Conservation (phyloP, 1,140 invertebrate genomes). For the Hermetia illucens region DNA sequence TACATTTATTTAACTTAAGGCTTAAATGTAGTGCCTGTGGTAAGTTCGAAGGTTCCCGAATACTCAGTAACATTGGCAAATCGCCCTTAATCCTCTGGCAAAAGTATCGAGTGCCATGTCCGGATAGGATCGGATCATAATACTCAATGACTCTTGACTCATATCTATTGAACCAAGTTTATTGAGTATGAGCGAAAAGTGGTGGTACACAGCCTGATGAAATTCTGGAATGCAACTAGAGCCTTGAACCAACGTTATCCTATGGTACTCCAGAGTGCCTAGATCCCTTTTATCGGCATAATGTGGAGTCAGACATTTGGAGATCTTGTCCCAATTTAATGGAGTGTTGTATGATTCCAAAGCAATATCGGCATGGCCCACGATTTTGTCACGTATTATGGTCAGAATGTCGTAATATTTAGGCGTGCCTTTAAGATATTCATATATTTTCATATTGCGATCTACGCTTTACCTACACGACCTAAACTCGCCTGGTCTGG, state of each 20-base stretch:
- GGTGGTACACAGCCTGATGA: background rate
- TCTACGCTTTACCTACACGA: conserved; percentile 2
- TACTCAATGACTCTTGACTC: background rate
- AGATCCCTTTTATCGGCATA: conserved; percentile 1
- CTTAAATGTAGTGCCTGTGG: background rate
- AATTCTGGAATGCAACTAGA: background rate
- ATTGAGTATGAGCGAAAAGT: background rate
- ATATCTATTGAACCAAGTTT: background rate
- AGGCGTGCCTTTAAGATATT: background rate
- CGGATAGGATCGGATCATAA: no score
- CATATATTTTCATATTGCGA: background rate
- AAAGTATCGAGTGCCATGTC: conserved; percentile 1
- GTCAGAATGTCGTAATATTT: conserved; percentile 1
- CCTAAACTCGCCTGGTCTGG: background rate
- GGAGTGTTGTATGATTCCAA: conserved; percentile 1
- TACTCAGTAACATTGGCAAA: background rate
- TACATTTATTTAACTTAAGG: background rate
- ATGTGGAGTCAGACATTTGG: background rate
- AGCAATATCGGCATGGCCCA: background rate
- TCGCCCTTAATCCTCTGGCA: background rate
- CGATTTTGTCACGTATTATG: conserved; percentile 1
- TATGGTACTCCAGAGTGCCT: conserved; percentile 1
- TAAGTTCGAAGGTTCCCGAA: background rate
- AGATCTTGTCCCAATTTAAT: background rate
- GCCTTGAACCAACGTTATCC: background rate